Conservation (phyloP, 2,113 vertebrate genomes). For the Callopanchax toddi region DNA sequence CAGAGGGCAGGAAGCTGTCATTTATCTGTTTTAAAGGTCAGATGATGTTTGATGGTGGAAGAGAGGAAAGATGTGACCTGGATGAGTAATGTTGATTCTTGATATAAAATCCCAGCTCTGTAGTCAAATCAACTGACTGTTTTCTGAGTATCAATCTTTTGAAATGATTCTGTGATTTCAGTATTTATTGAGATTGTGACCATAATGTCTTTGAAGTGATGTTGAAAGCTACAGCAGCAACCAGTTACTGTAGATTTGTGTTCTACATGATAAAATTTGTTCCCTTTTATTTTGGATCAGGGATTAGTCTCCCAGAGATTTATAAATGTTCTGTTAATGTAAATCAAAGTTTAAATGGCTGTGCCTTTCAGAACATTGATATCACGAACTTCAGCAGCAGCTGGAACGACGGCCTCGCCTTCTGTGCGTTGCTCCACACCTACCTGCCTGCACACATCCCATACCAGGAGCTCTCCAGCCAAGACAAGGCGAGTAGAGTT, state of each 20-base stretch:
- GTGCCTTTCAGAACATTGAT: slow-evolving; percentile 88
- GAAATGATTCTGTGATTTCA: neutral
- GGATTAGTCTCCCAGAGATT: slow-evolving; percentile 21
- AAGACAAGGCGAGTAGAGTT: slow-evolving; percentile 87
- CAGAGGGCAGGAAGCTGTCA: neutral
- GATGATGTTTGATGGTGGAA: slow-evolving; percentile 5
- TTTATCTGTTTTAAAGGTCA: slow-evolving; percentile 23
- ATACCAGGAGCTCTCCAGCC: slow-evolving; percentile 92
- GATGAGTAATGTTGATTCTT: slow-evolving; percentile 6
- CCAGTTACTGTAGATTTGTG: too few species aligned
- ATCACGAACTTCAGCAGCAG: slow-evolving; percentile 99
- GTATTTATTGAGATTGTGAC: slow-evolving; percentile 35
- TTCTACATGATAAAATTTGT: too few species aligned
- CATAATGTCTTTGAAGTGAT: neutral
- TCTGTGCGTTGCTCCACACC: slow-evolving; percentile 94
- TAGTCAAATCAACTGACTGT: neutral
- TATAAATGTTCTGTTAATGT: slow-evolving; percentile 18
- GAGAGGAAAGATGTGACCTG: slow-evolving; percentile 4
- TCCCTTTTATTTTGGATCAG: neutral
- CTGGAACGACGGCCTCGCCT: slow-evolving; percentile 97
- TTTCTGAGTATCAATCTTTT: slow-evolving; percentile 28
- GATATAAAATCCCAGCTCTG: slow-evolving; percentile 8
- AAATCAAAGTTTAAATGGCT: slow-evolving; percentile 18
- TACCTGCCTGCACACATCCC: slow-evolving; percentile 97
- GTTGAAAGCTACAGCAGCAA: slow-evolving; percentile 4